Evolutionary conservation across 2,797 vertebrate species (phyloP), one percentile per base, ranked within the genome.

Genomic region (Etheostoma nigrum): DNA sequence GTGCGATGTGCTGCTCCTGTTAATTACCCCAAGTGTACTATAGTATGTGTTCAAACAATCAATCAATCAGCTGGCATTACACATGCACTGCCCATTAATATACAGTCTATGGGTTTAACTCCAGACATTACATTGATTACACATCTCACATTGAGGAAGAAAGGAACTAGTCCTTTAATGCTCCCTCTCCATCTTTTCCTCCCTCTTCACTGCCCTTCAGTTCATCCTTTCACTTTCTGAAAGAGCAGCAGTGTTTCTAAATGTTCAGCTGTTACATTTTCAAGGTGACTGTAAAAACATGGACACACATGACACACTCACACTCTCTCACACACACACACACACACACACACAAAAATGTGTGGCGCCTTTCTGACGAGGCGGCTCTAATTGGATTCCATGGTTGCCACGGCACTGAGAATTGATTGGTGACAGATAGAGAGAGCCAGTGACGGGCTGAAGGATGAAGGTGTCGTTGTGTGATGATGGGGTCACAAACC

Each of bases 361-460:
- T n/a, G 55, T 27, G 76, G 53, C 2, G 14, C 51, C 65, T 72
- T 67, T 47, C 59, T 69, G 76, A 78, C 21, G 55, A 74, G 42
- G 77, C 49, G 0, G 47, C 77, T 85, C 84, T 88, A 90, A 91
- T 86, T 87, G 78, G 79, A 88, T 90, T 67, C 66, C 71, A 81
- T 1, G 68, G 78, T 71, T 0, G 53, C 68, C 16, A 2, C 25
- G 1, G 76, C 44, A 55, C 79, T 69, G 83, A 83, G 78, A 87
- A 90, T 88, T 87, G 88, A 92, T 90, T 83, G 75, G 78, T 15
- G n/a, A 76, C 81, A 33, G 75, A 59, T 58, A 76, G 70, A 60
- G 49, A 67, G 44, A 73, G 27, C 21, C 27, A 25, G 45, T 42
- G 70, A 74, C 52, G 74, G 53, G 69, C 63, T 66, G 68, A 72